Evolutionary conservation across 1,140 invertebrate genomes (phyloP).

Genomic region (Trissolcus basalis): DNA sequence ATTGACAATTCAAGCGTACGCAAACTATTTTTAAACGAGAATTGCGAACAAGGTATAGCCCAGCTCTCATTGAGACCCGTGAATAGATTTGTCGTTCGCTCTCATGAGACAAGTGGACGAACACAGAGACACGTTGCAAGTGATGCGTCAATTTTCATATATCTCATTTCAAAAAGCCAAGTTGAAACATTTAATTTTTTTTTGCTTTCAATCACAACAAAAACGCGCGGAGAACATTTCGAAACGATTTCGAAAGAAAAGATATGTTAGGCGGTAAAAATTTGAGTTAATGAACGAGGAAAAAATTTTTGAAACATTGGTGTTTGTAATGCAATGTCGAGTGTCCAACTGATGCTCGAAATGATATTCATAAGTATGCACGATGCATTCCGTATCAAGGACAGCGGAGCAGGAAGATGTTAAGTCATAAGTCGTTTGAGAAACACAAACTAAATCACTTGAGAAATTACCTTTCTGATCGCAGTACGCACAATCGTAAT

Average conservation of each 20-base stretch:
- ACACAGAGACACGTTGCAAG: conserved; percentile 3
- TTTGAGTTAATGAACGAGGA: no score
- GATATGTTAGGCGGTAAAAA: no score
- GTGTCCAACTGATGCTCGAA: conserved; percentile 15
- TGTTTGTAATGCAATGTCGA: not conserved
- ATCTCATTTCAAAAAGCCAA: not conserved
- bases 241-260: no score
- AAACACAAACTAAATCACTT: conserved; percentile 22
- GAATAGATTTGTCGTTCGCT: conserved; percentile 60
- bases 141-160: conserved; percentile 3
- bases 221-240: no score
- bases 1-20: conserved; percentile 35
- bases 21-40: conserved; percentile 61
- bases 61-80: conserved; percentile 60
- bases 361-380: conserved; percentile 21
- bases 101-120: conserved; percentile 33
- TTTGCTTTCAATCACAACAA: no score
- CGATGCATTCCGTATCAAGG: conserved; percentile 32
- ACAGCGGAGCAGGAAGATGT: conserved; percentile 41
- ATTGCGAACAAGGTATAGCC: conserved; percentile 57
- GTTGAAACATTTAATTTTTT: no score
- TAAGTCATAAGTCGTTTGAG: conserved; percentile 33
- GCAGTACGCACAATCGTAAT: no score
- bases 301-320: not conserved
- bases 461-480: no score